Conservation (phyloP, 2,797 vertebrate species). For the Aotus griseimembra region DNA sequence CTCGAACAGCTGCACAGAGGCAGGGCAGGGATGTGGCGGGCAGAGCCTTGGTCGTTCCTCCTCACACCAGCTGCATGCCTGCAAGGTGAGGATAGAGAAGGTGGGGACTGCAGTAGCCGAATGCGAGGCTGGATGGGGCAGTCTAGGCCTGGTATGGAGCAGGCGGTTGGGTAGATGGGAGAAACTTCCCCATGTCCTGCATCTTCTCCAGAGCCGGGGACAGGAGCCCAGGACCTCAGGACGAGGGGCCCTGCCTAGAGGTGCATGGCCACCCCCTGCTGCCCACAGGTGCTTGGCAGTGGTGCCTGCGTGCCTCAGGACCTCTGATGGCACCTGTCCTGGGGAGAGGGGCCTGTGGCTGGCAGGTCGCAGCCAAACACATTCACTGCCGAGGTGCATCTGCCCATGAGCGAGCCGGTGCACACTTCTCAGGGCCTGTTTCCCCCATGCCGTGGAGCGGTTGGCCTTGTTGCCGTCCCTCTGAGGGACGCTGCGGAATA, state of each 20-base stretch:
- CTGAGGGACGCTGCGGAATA: background rate
- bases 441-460: background rate
- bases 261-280: background rate
- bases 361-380: background rate
- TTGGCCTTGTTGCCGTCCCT: background rate
- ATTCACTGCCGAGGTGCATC: fast-evolving
- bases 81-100: background rate
- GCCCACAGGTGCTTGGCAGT: background rate
- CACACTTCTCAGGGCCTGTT: background rate
- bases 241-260: background rate
- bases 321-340: background rate
- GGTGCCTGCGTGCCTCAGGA: background rate
- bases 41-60: background rate
- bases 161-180: background rate
- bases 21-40: background rate
- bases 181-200: background rate
- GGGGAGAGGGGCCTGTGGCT: background rate
- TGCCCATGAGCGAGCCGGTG: background rate
- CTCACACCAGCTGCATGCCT: background rate
- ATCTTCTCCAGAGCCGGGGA: background rate
- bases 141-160: background rate
- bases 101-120: too few species aligned
- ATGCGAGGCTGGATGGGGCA: background rate
- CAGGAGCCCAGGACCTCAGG: background rate
- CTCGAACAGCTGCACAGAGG: too few species aligned